These are phyloP conservation scores for Grantiella picta DNA, from an alignment of 2,113 vertebrate species.

Conservation along the genomic window DNA sequence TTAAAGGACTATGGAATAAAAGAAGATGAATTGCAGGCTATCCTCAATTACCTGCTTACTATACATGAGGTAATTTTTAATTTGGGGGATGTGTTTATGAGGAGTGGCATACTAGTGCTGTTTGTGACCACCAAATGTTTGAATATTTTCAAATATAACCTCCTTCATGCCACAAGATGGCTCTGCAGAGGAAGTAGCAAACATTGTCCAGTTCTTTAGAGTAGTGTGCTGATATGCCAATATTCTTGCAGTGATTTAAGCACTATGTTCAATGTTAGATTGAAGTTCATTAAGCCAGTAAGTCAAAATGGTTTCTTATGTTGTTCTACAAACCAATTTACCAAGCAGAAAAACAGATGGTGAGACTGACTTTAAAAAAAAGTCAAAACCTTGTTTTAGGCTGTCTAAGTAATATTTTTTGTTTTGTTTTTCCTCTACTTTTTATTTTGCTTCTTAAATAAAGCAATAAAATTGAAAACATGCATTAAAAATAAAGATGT, in stretches of 20 bases:
- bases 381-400: conserved; percentile 28
- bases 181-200: conserved; percentile 30
- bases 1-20: conserved; percentile 92
- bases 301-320: conserved; percentile 32
- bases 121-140: not conserved
- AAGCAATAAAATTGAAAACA: conserved; percentile 45
- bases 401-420: conserved; percentile 21
- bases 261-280: conserved; percentile 7
- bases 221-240: not conserved
- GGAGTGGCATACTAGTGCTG: not conserved
- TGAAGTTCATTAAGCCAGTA: conserved; percentile 53
- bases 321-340: conserved; percentile 22
- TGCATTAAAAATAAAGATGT: conserved; percentile 54
- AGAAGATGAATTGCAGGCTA: conserved; percentile 95
- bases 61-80: conserved; percentile 90
- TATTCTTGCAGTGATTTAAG: conserved; percentile 51
- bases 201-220: not conserved
- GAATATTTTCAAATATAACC: not conserved
- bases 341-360: conserved; percentile 54
- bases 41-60: conserved; percentile 95
- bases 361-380: not conserved
- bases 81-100: not conserved
- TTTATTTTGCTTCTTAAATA: conserved; percentile 58
- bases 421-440: not conserved
- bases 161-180: conserved; percentile 24